Conservation (phyloP, 2,888 invertebrate species). For the Dasysyrphus albostriatus region DNA sequence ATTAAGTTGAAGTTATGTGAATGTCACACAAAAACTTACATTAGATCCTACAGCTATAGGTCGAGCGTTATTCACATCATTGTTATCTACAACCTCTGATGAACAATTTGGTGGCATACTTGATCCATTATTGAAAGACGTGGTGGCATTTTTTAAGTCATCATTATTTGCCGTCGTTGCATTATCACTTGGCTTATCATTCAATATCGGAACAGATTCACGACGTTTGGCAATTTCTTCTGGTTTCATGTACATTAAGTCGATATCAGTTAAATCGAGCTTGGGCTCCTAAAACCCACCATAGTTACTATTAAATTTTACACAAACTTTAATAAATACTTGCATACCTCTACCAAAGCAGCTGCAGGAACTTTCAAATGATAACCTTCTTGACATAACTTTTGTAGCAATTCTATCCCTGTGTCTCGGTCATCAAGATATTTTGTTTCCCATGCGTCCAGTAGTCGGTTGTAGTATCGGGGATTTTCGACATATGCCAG, state of each 20-base stretch:
- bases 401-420: conserved; percentile 87
- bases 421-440: conserved; percentile 86
- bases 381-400: conserved; percentile 88
- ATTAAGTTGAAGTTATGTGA: neutral
- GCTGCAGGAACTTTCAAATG: conserved; percentile 89
- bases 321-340: conserved; percentile 8
- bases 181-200: conserved; percentile 14
- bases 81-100: neutral
- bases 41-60: conserved; percentile 40
- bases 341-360: conserved; percentile 80
- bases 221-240: conserved; percentile 77
- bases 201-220: conserved; percentile 1
- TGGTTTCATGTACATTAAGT: conserved; percentile 81
- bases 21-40: neutral
- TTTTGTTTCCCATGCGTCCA: conserved; percentile 95
- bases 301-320: neutral
- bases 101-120: conserved; percentile 20
- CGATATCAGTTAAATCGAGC: conserved; percentile 81
- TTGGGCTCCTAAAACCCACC: conserved; percentile 79
- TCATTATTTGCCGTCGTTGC: neutral
- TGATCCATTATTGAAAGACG: neutral
- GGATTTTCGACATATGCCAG: conserved; percentile 92
- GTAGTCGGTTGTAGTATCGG: conserved; percentile 95
- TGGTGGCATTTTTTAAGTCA: neutral
- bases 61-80: conserved; percentile 9